Evolutionary conservation across 2,888 invertebrate genomes (phyloP).

Genomic region (Dinocampus coccinellae): DNA sequence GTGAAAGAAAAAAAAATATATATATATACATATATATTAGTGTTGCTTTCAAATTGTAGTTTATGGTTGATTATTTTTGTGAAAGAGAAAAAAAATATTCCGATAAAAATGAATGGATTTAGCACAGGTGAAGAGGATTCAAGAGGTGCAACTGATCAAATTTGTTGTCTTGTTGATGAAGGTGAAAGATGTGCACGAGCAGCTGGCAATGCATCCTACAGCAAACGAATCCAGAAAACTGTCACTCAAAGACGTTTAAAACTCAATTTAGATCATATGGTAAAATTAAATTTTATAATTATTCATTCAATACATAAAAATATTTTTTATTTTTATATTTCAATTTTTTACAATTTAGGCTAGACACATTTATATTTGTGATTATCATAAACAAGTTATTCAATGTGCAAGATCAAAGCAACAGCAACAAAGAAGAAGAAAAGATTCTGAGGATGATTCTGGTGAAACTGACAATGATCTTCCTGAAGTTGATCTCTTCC

Average conservation of each 20-base stretch:
- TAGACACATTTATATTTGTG: conserved; percentile 96
- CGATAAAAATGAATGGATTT: conserved; percentile 89
- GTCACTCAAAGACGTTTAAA: conserved; percentile 92
- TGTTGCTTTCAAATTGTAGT: background rate
- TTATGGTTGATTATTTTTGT: background rate
- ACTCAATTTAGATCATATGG: conserved; percentile 85
- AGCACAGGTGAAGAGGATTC: conserved; percentile 94
- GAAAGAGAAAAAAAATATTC: no score
- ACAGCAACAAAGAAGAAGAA: conserved; percentile 74
- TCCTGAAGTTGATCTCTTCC: conserved; percentile 94
- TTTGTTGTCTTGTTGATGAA: conserved; percentile 93
- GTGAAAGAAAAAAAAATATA: no score
- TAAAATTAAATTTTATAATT: conserved; percentile 65
- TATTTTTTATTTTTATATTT: background rate
- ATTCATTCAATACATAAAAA: background rate
- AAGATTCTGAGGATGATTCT: conserved; percentile 95
- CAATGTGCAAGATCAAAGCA: conserved; percentile 95
- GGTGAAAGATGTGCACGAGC: conserved; percentile 87
- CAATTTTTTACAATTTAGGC: conserved; percentile 74
- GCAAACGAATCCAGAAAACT: conserved; percentile 96
- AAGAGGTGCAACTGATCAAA: conserved; percentile 87
- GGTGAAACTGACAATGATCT: conserved; percentile 93
- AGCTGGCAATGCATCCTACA: conserved; percentile 96
- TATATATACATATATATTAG: no score
- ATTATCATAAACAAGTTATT: conserved; percentile 95